Conservation (phyloP, 1,140 invertebrate genomes). For the Latrodectus geometricus region DNA sequence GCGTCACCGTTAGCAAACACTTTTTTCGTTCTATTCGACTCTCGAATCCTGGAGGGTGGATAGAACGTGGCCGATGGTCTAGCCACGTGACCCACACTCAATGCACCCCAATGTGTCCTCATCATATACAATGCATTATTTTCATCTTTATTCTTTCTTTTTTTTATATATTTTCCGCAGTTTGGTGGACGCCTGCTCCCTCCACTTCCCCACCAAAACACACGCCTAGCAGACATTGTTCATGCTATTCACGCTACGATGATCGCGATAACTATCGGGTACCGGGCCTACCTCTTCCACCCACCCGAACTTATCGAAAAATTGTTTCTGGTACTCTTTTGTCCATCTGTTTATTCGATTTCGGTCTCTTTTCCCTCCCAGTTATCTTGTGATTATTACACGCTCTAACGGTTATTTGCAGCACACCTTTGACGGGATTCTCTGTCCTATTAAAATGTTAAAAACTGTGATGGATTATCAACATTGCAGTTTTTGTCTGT, state of each 20-base stretch:
- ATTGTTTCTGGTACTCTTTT: conserved; percentile 12
- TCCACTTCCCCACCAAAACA: background rate
- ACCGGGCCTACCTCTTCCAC: background rate
- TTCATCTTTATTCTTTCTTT: background rate
- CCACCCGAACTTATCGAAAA: background rate
- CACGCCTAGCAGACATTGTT: conserved; percentile 27
- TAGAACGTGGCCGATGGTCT: background rate
- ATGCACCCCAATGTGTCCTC: conserved; percentile 3
- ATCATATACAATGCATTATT: conserved; percentile 19
- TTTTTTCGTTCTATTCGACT: background rate
- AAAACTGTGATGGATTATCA: no score
- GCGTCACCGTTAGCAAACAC: conserved; percentile 18
- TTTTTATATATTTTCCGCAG: background rate
- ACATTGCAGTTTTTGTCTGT: no score
- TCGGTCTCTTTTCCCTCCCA: background rate
- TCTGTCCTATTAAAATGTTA: no score
- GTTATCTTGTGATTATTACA: conserved; percentile 15
- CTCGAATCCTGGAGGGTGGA: background rate
- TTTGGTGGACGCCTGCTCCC: background rate
- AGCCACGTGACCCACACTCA: conserved; percentile 20
- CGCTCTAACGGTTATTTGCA: conserved; percentile 7
- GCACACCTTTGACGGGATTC: background rate
- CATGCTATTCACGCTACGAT: conserved; percentile 20
- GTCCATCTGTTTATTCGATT: conserved; percentile 42
- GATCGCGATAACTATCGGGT: conserved; percentile 29